A percentile compares a stretch with the other conserved stretches of the same genome.
Evolutionary conservation across 2,797 vertebrate genomes (phyloP).

Genomic region (Carapus acus): DNA sequence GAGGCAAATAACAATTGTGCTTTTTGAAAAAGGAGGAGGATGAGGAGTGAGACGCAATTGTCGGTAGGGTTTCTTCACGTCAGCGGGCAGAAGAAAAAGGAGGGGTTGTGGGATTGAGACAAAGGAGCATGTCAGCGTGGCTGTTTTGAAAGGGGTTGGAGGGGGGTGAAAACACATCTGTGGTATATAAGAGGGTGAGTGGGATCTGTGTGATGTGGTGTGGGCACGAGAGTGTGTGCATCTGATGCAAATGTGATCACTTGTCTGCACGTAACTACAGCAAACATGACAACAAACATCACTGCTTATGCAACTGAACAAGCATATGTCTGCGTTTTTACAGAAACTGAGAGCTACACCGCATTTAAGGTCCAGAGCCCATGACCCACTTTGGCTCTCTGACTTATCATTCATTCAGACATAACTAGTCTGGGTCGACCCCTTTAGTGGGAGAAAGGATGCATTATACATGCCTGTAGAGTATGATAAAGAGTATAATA

Average conservation of each 20-base stretch:
- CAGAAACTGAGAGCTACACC: not conserved
- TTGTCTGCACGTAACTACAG: slow-evolving; percentile 18
- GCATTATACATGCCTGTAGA: slow-evolving; percentile 9
- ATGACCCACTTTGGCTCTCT: not conserved
- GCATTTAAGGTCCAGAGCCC: not conserved
- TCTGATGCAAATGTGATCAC: slow-evolving; percentile 23
- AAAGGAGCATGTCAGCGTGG: slow-evolving; percentile 50
- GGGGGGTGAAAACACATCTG: slow-evolving; percentile 22
- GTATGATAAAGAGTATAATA: too few relatives aligned
- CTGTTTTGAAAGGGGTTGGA: too few relatives aligned
- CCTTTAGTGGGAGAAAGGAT: slow-evolving; percentile 16
- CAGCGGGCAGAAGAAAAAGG: slow-evolving; percentile 34
- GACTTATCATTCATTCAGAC: slow-evolving; percentile 33
- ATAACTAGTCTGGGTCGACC: slow-evolving; percentile 17
- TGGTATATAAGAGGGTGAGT: slow-evolving; percentile 18
- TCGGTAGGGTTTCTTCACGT: slow-evolving; percentile 39
- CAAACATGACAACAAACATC: slow-evolving; percentile 13
- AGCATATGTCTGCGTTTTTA: slow-evolving; percentile 8
- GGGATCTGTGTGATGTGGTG: slow-evolving; percentile 47
- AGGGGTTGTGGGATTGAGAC: slow-evolving; percentile 21
- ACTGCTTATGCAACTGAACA: slow-evolving; percentile 15
- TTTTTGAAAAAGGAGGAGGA: slow-evolving; percentile 36
- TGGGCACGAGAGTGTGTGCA: slow-evolving; percentile 29
- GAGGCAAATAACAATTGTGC: slow-evolving; percentile 52
- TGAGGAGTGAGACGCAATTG: slow-evolving; percentile 15